phyloP scores from a whole-genome alignment of 2,888 invertebrate species.

The Cancer borealis region DNA sequence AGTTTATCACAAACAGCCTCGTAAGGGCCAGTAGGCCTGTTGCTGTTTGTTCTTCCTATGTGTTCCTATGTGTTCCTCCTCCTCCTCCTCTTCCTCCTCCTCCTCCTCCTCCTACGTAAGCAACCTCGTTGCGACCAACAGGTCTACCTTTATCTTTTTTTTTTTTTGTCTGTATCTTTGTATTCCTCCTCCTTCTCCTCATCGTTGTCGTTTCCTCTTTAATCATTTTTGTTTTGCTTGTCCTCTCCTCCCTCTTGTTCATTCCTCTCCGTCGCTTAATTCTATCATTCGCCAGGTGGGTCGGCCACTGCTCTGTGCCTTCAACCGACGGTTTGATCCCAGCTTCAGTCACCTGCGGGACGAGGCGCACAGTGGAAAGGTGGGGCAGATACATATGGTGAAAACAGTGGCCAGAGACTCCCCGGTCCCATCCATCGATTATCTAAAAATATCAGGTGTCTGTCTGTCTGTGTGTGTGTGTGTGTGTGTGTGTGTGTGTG shows the following conservation, averaged over 20 bases:
- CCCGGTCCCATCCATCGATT: constrained; percentile 84
- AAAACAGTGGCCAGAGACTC: constrained; percentile 85
- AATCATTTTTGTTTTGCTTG: background rate
- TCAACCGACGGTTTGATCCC: constrained; percentile 86
- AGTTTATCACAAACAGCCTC: no score
- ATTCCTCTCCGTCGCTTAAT: background rate
- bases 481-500: constrained; percentile 25
- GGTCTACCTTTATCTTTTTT: no score
- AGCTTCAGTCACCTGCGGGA: constrained; percentile 82
- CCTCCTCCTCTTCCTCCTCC: background rate
- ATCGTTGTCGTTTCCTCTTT: background rate
- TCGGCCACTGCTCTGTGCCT: constrained; percentile 84
- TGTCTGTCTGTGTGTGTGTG: constrained; percentile 26
- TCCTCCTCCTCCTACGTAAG: background rate
- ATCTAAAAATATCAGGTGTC: constrained; percentile 83
- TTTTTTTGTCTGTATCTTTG: no score
- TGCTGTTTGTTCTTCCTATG: no score
- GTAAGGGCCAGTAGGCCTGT: no score
- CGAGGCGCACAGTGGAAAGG: constrained; percentile 83
- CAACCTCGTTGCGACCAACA: background rate
- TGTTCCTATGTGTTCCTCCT: background rate
- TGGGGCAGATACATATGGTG: constrained; percentile 85
- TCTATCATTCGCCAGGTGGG: constrained; percentile 45
- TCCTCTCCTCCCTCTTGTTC: background rate
- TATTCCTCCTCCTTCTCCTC: constrained; percentile 5